These are phyloP conservation scores for Mormyrops boulengeri DNA, from an alignment of 2,797 vertebrate genomes.

Conservation along the genomic window DNA sequence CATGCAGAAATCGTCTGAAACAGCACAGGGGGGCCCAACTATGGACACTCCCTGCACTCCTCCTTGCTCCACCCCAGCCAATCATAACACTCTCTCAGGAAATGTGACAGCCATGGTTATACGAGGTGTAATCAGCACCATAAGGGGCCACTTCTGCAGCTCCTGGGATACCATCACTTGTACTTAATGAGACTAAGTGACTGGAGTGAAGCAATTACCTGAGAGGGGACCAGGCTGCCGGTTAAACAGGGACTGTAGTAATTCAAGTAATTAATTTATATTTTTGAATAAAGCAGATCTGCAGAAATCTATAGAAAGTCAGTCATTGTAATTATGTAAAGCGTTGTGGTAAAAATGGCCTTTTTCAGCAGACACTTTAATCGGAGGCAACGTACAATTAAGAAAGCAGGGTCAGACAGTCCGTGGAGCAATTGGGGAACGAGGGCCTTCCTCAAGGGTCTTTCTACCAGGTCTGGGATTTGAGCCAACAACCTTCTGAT, in stretches of 20 bases:
- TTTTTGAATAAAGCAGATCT: background rate
- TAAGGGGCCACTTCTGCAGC: background rate
- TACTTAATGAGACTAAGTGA: slow-evolving; percentile 3
- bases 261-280: background rate
- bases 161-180: slow-evolving; percentile 35
- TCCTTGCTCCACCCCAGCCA: background rate
- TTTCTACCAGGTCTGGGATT: background rate
- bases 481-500: background rate
- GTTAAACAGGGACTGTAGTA: background rate
- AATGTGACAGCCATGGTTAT: background rate
- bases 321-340: background rate
- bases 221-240: background rate
- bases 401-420: background rate
- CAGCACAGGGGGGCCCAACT: background rate
- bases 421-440: background rate
- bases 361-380: background rate
- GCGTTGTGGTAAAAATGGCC: background rate
- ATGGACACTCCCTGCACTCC: background rate
- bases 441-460: background rate
- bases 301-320: background rate
- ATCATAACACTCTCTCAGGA: background rate
- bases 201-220: slow-evolving; percentile 7
- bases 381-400: background rate
- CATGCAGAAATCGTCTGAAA: background rate
- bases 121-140: background rate